Percentiles rank a stretch among this genome's conserved stretches.
Evolutionary conservation across 92 coral and sea anemone genomes (phyloP).

Genomic region (Umimayanthus kanabou): DNA sequence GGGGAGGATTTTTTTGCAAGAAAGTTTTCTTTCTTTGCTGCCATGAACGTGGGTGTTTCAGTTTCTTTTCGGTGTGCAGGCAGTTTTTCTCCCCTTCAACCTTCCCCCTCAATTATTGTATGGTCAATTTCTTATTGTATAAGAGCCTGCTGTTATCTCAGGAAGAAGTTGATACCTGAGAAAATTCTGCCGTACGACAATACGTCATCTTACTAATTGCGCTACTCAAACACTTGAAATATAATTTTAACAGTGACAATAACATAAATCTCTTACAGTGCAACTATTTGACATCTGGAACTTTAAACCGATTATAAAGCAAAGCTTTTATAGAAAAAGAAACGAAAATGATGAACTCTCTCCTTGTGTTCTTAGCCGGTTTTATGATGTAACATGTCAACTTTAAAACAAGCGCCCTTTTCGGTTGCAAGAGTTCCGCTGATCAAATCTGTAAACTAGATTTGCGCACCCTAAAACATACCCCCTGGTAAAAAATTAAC

Average conservation of each 20-base stretch:
- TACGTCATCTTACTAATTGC: not conserved
- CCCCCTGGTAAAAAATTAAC: too few species aligned
- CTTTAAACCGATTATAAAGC: slow-evolving; percentile 12
- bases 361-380: not conserved
- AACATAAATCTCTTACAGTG: not conserved
- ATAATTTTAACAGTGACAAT: not conserved
- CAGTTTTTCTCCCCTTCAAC: not conserved
- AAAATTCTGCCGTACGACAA: not conserved
- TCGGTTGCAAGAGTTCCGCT: not conserved
- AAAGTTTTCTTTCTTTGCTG: too few species aligned
- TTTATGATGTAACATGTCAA: too few species aligned
- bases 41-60: not conserved
- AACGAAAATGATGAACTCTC: not conserved
- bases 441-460: too few species aligned
- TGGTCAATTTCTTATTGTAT: not conserved
- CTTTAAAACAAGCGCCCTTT: not conserved
- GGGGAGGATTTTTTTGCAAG: too few species aligned
- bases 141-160: not conserved
- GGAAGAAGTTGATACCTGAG: not conserved
- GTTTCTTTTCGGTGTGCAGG: not conserved
- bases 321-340: not conserved
- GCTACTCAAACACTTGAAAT: not conserved
- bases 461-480: too few species aligned
- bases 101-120: not conserved
- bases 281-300: not conserved